A percentile compares a stretch with the other conserved stretches of the same genome.
Evolutionary conservation across 1,140 invertebrate species (phyloP).

Genomic region (Oryctes rhinoceros): DNA sequence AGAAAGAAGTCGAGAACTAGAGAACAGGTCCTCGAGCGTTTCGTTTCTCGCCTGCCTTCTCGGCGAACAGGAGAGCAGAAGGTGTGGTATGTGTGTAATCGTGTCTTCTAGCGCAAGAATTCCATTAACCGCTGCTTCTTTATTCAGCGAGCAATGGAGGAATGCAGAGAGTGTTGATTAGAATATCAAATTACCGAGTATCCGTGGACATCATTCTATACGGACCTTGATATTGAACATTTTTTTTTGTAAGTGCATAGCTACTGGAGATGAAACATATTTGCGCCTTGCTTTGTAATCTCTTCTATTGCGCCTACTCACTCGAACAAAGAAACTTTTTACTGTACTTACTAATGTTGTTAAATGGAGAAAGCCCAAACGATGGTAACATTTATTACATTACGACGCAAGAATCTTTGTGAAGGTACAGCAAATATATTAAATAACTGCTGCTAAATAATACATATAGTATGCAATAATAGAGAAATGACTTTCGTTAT

Average conservation of each 20-base stretch:
- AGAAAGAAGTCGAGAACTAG: not conserved
- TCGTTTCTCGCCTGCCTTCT: not conserved
- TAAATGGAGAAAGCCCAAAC: too few relatives aligned
- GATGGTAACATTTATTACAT: too few relatives aligned
- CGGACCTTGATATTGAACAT: not conserved
- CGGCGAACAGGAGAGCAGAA: conserved; percentile 16
- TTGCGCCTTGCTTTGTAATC: too few relatives aligned
- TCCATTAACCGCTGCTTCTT: conserved; percentile 9
- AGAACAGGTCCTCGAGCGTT: not conserved
- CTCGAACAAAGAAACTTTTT: too few relatives aligned
- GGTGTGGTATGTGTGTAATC: conserved; percentile 16
- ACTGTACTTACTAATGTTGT: too few relatives aligned
- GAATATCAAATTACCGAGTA: conserved; percentile 13
- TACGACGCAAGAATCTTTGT: too few relatives aligned
- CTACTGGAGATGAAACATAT: too few relatives aligned
- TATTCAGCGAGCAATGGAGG: not conserved
- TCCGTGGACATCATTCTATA: not conserved
- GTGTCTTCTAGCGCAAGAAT: conserved; percentile 21
- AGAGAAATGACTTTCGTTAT: too few relatives aligned
- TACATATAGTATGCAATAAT: too few relatives aligned
- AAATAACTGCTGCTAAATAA: too few relatives aligned
- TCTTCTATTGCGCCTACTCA: too few relatives aligned
- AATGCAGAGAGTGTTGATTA: conserved; percentile 21
- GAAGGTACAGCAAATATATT: too few relatives aligned
- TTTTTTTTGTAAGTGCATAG: not conserved